phyloP scores from a whole-genome alignment of 2,797 vertebrate species.

The Sebastes glaucus region DNA sequence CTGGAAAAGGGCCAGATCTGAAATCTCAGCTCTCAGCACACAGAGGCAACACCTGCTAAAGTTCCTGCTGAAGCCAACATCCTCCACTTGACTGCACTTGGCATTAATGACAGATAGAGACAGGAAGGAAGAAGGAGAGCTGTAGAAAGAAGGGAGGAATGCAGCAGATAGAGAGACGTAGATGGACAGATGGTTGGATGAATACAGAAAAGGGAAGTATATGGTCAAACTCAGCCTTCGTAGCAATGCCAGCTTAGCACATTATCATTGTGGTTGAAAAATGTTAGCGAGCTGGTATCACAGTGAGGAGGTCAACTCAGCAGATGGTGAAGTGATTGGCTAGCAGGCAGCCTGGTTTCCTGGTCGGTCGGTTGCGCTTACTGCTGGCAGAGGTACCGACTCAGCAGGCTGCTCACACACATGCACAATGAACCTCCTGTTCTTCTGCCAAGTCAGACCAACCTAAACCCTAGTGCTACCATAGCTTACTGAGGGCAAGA shows the following conservation, averaged over 20 bases:
- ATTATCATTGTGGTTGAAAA: not conserved
- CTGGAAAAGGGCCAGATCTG: conserved; percentile 32
- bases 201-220: not conserved
- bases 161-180: not conserved
- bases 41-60: conserved; percentile 55
- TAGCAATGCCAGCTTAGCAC: not conserved
- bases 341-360: conserved; percentile 42
- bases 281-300: not conserved
- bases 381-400: conserved; percentile 55
- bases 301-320: conserved; percentile 43
- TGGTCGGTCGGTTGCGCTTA: conserved; percentile 42
- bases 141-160: conserved; percentile 9
- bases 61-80: conserved; percentile 45
- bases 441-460: conserved; percentile 62
- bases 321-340: conserved; percentile 64
- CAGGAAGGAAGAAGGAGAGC: conserved; percentile 26
- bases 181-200: conserved; percentile 9
- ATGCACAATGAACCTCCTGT: conserved; percentile 68
- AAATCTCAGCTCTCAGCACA: conserved; percentile 34
- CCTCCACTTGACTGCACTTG: conserved; percentile 53
- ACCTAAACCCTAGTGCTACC: conserved; percentile 36
- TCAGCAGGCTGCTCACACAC: conserved; percentile 68
- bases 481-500: conserved; percentile 32
- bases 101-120: conserved; percentile 34
- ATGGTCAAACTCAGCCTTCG: not conserved